Evolutionary conservation across 2,797 vertebrate genomes (phyloP), one percentile per base, ranked within the genome.

Genomic region (Protonibea diacanthus): DNA sequence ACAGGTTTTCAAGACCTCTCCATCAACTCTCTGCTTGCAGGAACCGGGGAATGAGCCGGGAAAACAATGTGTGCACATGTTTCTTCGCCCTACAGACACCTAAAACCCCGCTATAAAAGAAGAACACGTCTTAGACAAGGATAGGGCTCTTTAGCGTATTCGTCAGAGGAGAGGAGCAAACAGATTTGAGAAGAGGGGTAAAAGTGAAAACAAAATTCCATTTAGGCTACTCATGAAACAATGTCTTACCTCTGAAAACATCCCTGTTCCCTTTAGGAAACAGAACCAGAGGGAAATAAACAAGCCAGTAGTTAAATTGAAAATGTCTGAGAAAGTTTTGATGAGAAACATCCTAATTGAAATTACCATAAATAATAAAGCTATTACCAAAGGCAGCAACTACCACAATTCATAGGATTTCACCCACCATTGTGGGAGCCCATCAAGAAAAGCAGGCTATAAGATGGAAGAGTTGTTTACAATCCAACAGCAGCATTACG

Each of bases 1-100:
- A 71, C 51, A 68, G 58, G 69, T 85, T 90, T 92, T 86, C 78
- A 80, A 90, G 88, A 80, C 79, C 76, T 81, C 82, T 86, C 79
- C 63, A 78, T 89, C 70, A 80, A 80, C 75, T 76, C 70, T 82
- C 67, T 80, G 74, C 70, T 85, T 76, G 77, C 79, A 76, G 77
- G 58, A 88, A 78, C 44, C 61, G 10, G 68, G 59, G 70, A 88
- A 85, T 52, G 82, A 87, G 85, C 64, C 85, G 83, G 48, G 83
- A 83, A 86, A 82, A 75, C 77, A 79, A 53, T 44, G 58, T 70
- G 68, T 65, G 71, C 74, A 49, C 71, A 81, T 75, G 78, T 57
- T 80, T 62, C 68, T 66, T 51, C 18, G n/a, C 65, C 51, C 42
- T 60, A 27, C 52, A 69, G 57, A 65, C 25, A 42, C 38, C 48